Evolutionary conservation across 2,797 vertebrate species (phyloP).

Genomic region (Furcifer pardalis): DNA sequence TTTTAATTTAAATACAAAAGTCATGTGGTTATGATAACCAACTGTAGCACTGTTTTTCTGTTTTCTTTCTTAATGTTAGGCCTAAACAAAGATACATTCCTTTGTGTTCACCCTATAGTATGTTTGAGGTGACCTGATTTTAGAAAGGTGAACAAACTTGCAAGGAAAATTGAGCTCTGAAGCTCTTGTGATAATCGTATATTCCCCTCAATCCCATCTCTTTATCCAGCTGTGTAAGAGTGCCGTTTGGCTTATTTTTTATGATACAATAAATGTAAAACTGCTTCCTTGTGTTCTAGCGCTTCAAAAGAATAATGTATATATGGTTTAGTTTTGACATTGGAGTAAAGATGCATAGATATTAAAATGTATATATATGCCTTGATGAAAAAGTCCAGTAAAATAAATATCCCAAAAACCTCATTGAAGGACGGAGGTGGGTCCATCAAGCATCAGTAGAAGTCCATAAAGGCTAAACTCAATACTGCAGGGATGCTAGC

Average conservation of each 20-base stretch:
- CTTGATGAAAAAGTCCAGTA: too few relatives aligned
- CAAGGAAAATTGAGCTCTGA: not conserved
- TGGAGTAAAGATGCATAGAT: not conserved
- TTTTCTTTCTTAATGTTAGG: not conserved
- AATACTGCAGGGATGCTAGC: too few relatives aligned
- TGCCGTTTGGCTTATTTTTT: not conserved
- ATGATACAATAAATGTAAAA: not conserved
- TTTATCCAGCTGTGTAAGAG: not conserved
- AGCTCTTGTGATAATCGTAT: not conserved
- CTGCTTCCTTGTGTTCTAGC: not conserved
- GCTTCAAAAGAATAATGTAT: not conserved
- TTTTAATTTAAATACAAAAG: not conserved
- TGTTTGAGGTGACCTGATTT: not conserved
- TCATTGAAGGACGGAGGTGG: too few relatives aligned
- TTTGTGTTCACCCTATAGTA: not conserved
- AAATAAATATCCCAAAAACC: too few relatives aligned
- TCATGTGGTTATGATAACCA: not conserved
- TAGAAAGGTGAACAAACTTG: not conserved
- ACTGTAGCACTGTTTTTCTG: not conserved
- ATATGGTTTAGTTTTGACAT: not conserved
- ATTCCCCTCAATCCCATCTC: not conserved
- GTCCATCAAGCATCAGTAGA: too few relatives aligned
- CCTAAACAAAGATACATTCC: not conserved
- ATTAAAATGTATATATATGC: not conserved
- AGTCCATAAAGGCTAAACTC: too few relatives aligned